Conservation (phyloP, 2,113 vertebrate species). For the Scatophagus argus region DNA sequence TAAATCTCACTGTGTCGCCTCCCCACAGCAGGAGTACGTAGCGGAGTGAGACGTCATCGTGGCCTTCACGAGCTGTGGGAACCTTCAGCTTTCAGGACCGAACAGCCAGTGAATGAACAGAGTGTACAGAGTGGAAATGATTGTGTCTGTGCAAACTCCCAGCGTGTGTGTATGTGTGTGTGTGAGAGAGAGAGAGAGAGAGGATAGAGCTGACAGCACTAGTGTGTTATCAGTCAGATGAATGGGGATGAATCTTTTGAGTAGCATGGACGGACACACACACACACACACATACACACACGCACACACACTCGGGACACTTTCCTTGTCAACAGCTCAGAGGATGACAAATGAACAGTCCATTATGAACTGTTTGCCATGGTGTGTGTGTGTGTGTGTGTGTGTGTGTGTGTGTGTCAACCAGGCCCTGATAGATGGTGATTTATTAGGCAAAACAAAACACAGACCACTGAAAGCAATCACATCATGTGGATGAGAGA, state of each 20-base stretch:
- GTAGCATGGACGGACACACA: slow-evolving; percentile 20
- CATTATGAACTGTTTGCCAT: slow-evolving; percentile 65
- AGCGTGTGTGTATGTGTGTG: not conserved
- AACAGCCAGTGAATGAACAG: not conserved
- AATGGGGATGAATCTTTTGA: slow-evolving; percentile 48
- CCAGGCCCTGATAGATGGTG: slow-evolving; percentile 65
- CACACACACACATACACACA: slow-evolving; percentile 36
- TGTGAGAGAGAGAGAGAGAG: slow-evolving; percentile 20
- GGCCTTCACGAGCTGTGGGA: not conserved
- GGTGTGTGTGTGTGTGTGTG: slow-evolving; percentile 34
- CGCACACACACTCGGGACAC: slow-evolving; percentile 39
- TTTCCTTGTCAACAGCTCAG: slow-evolving; percentile 71
- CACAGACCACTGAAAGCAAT: slow-evolving; percentile 62
- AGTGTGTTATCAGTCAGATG: slow-evolving; percentile 63
- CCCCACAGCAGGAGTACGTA: too few relatives aligned
- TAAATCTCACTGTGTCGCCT: too few relatives aligned
- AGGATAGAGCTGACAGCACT: slow-evolving; percentile 30
- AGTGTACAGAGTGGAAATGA: not conserved
- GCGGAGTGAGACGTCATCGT: too few relatives aligned
- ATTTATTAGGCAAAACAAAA: slow-evolving; percentile 76
- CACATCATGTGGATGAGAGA: slow-evolving; percentile 39
- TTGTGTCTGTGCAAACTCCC: not conserved
- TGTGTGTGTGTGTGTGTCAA: slow-evolving; percentile 39
- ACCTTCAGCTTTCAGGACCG: not conserved
- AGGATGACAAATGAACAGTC: slow-evolving; percentile 75